Percentiles rank a stretch among this genome's conserved stretches.
These are phyloP conservation scores for Plutella xylostella DNA, from an alignment of 2,888 invertebrate genomes.

Conservation along the genomic window DNA sequence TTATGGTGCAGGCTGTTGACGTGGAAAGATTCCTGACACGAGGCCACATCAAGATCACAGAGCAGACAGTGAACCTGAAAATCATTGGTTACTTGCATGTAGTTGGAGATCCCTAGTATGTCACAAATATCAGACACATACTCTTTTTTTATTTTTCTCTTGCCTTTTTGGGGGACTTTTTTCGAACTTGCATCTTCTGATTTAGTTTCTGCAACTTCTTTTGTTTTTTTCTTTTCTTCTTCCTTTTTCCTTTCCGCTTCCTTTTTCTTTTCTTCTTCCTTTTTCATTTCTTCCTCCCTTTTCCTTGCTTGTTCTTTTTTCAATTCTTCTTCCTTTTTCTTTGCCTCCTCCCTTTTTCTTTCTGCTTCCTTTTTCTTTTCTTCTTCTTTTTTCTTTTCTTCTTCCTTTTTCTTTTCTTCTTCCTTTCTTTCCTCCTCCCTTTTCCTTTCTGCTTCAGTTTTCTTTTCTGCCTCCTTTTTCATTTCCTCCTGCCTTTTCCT, in stretches of 20 bases:
- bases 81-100: too few relatives aligned
- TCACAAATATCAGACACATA: neutral
- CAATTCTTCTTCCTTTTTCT: neutral
- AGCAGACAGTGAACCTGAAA: too few relatives aligned
- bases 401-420: neutral
- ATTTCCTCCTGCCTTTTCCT: neutral
- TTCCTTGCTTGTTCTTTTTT: slow-evolving; percentile 17
- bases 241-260: slow-evolving; percentile 5
- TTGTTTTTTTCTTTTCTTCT: neutral
- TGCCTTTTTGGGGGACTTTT: slow-evolving; percentile 5
- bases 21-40: too few relatives aligned
- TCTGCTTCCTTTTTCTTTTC: slow-evolving; percentile 13
- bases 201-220: neutral
- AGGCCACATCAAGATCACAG: too few relatives aligned
- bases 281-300: slow-evolving; percentile 1
- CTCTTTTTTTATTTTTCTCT: too few relatives aligned
- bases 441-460: neutral
- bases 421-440: neutral
- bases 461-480: slow-evolving; percentile 1
- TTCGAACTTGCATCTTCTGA: neutral
- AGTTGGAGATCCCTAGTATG: too few relatives aligned
- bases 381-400: neutral
- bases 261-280: neutral
- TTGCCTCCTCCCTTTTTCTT: too few relatives aligned
- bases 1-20: too few relatives aligned